phyloP scores from a whole-genome alignment of 1,140 invertebrate species.

The Dendroctonus ponderosae region DNA sequence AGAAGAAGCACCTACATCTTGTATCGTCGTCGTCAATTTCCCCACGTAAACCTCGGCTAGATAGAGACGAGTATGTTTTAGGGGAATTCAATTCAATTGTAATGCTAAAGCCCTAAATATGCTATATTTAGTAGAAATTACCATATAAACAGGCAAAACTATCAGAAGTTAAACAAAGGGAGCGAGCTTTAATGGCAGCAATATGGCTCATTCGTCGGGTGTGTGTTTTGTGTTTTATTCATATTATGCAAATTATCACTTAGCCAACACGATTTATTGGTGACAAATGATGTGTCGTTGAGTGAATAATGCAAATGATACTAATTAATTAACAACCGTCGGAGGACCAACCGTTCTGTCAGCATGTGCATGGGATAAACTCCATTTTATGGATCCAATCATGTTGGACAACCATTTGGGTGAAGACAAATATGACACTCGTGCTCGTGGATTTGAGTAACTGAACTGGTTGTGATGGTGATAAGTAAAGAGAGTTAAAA shows the following conservation, averaged over 20 bases:
- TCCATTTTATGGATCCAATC: too few species aligned
- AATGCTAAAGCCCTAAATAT: conserved; percentile 21
- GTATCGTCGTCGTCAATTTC: too few species aligned
- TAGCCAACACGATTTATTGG: conserved; percentile 21
- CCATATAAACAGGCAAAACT: conserved; percentile 28
- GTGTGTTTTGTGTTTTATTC: conserved; percentile 32
- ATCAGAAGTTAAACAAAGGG: conserved; percentile 31
- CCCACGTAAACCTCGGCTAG: background rate
- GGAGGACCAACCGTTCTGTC: conserved; percentile 1
- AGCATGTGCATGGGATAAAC: too few species aligned
- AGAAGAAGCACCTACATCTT: too few species aligned
- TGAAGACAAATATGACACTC: too few species aligned
- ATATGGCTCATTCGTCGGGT: conserved; percentile 19
- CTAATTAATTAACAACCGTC: conserved; percentile 19
- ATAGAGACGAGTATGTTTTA: conserved; percentile 7
- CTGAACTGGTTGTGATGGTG: too few species aligned
- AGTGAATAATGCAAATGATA: conserved; percentile 29
- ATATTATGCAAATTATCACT: conserved; percentile 33
- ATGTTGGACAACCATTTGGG: too few species aligned
- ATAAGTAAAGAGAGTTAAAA: too few species aligned
- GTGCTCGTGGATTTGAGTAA: too few species aligned
- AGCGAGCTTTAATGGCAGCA: conserved; percentile 25
- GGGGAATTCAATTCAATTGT: conserved; percentile 10
- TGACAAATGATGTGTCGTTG: conserved; percentile 28
- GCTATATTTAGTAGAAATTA: conserved; percentile 25